These are phyloP conservation scores for Lochmaea crataegi DNA, from an alignment of 2,888 invertebrate species.

Conservation along the genomic window DNA sequence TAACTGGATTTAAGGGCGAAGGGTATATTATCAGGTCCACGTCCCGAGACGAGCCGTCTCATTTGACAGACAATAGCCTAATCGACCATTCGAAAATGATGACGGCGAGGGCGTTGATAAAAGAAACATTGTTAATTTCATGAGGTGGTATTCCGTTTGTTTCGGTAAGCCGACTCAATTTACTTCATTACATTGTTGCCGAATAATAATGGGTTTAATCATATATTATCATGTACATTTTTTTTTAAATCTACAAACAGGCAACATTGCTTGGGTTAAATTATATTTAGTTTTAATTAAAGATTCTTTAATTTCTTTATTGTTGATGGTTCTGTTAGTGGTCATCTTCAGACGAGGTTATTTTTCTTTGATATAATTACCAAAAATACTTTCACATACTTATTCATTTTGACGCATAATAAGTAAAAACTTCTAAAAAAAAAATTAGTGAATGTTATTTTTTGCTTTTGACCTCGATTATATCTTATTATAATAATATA, in stretches of 20 bases:
- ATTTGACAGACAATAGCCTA: slow-evolving; percentile 50
- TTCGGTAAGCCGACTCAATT: slow-evolving; percentile 36
- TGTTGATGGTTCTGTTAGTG: neutral
- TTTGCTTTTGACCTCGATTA: slow-evolving; percentile 40
- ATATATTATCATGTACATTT: too few relatives aligned
- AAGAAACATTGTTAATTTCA: slow-evolving; percentile 49
- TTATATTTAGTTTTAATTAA: slow-evolving; percentile 11
- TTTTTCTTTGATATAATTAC: slow-evolving; percentile 14
- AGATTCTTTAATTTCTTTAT: neutral
- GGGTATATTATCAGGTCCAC: slow-evolving; percentile 19
- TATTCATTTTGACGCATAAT: slow-evolving; percentile 25
- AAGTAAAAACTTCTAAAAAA: slow-evolving; percentile 13
- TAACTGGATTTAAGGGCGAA: slow-evolving; percentile 35
- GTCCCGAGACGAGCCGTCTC: slow-evolving; percentile 35
- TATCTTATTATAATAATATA: slow-evolving; percentile 16
- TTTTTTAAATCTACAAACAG: neutral
- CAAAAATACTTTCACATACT: slow-evolving; percentile 40
- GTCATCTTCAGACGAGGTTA: too few relatives aligned
- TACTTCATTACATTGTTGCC: slow-evolving; percentile 28
- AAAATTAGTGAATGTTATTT: slow-evolving; percentile 35
- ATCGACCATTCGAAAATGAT: slow-evolving; percentile 45
- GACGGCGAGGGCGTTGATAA: slow-evolving; percentile 44
- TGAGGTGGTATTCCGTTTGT: slow-evolving; percentile 45
- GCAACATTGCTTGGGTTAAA: slow-evolving; percentile 1
- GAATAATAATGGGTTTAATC: neutral